Evolutionary conservation across 2,888 invertebrate genomes (phyloP).

Genomic region (Cordylochernes scorpioides): DNA sequence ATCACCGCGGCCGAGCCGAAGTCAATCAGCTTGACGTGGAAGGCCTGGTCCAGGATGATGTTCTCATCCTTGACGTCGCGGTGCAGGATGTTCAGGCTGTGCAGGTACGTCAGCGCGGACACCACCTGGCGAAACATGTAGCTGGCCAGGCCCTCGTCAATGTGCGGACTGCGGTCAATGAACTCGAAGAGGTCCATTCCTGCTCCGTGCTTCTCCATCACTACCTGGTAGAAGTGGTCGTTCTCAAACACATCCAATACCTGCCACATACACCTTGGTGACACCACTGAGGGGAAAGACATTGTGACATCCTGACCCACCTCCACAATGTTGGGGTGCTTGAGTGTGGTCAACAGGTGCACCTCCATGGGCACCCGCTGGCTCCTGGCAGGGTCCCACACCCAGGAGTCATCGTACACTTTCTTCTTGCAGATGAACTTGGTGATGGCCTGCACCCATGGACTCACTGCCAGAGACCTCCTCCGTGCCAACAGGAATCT

Average conservation of each 20-base stretch:
- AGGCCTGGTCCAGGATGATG: constrained; percentile 40
- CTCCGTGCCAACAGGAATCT: no score
- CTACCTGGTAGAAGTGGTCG: constrained; percentile 39
- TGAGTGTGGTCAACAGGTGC: constrained; percentile 33
- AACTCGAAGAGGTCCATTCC: constrained; percentile 53
- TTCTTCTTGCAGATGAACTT: constrained; percentile 42
- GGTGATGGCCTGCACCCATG: constrained; percentile 37
- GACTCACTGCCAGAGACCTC: no score
- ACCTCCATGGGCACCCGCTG: constrained; percentile 36
- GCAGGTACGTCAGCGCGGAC: constrained; percentile 39
- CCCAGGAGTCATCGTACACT: constrained; percentile 37
- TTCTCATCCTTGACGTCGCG: constrained; percentile 50
- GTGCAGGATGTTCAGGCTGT: constrained; percentile 37
- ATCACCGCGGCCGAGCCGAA: constrained; percentile 44
- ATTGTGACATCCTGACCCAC: no score
- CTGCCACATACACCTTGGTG: no score
- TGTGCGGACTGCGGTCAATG: constrained; percentile 36
- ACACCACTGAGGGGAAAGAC: no score
- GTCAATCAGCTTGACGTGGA: constrained; percentile 43
- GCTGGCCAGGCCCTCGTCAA: constrained; percentile 38
- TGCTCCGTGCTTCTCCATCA: constrained; percentile 46
- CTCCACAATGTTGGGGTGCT: constrained; percentile 38
- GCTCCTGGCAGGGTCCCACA: constrained; percentile 28
- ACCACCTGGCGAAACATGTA: constrained; percentile 24
- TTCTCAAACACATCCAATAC: constrained; percentile 41